phyloP scores from a whole-genome alignment of 2,888 invertebrate genomes.

The Caenorhabditis becei region DNA sequence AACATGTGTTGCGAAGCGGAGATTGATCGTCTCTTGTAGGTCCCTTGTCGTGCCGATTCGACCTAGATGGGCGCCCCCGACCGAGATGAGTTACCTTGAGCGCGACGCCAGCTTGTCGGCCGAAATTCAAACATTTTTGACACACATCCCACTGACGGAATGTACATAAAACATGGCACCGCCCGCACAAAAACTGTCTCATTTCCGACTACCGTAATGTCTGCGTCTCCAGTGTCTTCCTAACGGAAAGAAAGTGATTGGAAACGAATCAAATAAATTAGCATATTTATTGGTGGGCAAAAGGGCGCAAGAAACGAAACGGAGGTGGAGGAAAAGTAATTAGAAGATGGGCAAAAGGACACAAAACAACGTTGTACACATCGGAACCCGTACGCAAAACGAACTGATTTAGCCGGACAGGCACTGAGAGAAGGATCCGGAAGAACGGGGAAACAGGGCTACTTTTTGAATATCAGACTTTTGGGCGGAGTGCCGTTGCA shows the following conservation, averaged over 20 bases:
- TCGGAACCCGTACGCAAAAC: slow-evolving; percentile 40
- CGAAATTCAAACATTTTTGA: slow-evolving; percentile 49
- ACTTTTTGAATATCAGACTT: slow-evolving; percentile 47
- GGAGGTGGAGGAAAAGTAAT: slow-evolving; percentile 35
- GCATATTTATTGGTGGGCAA: slow-evolving; percentile 52
- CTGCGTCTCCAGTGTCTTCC: neutral
- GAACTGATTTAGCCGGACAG: slow-evolving; percentile 43
- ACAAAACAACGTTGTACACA: slow-evolving; percentile 34
- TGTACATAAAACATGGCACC: slow-evolving; percentile 31
- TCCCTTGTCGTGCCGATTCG: slow-evolving; percentile 9
- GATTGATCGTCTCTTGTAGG: slow-evolving; percentile 30
- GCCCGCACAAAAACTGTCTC: slow-evolving; percentile 30
- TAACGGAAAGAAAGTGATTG: slow-evolving; percentile 52
- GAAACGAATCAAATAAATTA: slow-evolving; percentile 58
- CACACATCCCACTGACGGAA: slow-evolving; percentile 20
- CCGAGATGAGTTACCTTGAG: slow-evolving; percentile 48
- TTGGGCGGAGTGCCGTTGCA: slow-evolving; percentile 71
- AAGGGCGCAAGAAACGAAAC: slow-evolving; percentile 18
- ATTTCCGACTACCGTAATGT: slow-evolving; percentile 48
- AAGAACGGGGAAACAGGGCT: neutral
- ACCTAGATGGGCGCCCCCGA: slow-evolving; percentile 27
- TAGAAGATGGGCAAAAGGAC: slow-evolving; percentile 24
- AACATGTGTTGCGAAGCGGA: slow-evolving; percentile 38
- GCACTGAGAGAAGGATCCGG: slow-evolving; percentile 20
- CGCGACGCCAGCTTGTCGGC: slow-evolving; percentile 51